phyloP scores from a whole-genome alignment of 2,888 invertebrate genomes.

The Agrotis puta region DNA sequence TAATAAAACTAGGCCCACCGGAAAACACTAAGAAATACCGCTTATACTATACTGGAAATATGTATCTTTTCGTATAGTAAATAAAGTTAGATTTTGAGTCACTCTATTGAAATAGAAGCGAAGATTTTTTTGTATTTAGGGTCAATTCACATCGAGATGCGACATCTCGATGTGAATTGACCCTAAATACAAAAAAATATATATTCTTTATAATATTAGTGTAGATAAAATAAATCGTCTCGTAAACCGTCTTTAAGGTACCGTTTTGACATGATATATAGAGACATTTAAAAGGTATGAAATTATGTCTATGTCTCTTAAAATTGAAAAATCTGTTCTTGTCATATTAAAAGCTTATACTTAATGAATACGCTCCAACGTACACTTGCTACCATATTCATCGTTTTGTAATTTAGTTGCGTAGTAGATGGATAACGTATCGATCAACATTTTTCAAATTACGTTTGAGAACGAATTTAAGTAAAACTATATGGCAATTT shows the following conservation, averaged over 20 bases:
- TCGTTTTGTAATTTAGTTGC: constrained; percentile 16
- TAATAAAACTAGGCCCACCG: neutral
- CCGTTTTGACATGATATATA: neutral
- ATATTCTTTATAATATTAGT: no score
- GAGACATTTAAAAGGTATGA: no score
- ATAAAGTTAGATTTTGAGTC: no score
- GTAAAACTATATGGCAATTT: neutral
- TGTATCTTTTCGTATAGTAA: no score
- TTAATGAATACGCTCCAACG: constrained; percentile 11
- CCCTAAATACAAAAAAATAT: no score
- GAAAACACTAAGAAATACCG: neutral
- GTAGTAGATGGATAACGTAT: constrained; percentile 7
- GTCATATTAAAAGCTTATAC: constrained; percentile 17
- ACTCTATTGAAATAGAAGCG: no score
- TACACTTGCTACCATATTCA: constrained; percentile 6
- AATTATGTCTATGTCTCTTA: no score
- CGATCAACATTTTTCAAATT: neutral
- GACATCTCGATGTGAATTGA: no score
- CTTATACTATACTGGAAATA: no score
- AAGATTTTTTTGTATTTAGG: no score
- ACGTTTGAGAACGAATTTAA: neutral
- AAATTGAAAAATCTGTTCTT: constrained; percentile 26
- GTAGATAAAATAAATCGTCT: constrained; percentile 1
- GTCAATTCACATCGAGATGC: no score
- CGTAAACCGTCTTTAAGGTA: neutral